Conservation (phyloP, 2,113 vertebrate genomes). For the Aegithalos caudatus region DNA sequence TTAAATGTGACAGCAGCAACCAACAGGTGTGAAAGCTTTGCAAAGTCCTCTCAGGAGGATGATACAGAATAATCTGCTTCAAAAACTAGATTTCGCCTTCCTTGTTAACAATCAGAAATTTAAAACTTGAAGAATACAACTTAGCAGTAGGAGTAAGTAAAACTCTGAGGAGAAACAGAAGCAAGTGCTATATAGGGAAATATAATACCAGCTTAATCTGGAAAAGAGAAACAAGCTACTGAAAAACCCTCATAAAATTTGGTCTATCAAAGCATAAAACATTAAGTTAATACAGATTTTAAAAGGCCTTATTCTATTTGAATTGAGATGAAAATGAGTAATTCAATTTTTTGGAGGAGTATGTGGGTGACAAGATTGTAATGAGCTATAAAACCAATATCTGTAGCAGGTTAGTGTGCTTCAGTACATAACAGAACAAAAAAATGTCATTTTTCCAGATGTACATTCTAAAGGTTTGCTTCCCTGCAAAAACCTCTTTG, state of each 20-base stretch:
- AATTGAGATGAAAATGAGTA: not conserved
- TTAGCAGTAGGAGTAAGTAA: not conserved
- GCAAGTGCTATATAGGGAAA: not conserved
- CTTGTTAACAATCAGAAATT: not conserved
- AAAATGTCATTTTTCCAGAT: not conserved
- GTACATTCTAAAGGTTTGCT: not conserved
- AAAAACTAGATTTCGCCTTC: not conserved
- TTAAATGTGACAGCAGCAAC: not conserved
- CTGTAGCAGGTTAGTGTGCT: not conserved
- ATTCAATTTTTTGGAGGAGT: not conserved
- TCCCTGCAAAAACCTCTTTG: not conserved
- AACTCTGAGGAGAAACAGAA: not conserved
- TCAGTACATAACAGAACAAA: not conserved
- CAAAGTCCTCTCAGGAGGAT: not conserved
- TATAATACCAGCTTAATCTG: not conserved
- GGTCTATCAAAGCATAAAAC: not conserved
- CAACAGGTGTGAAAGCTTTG: not conserved
- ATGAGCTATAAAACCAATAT: not conserved
- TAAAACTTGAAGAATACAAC: not conserved
- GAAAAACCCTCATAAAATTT: rapidly evolving
- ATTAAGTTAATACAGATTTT: not conserved
- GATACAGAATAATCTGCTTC: not conserved
- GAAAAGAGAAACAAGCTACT: not conserved
- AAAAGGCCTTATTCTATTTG: not conserved
- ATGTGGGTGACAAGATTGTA: not conserved